A percentile compares a stretch with the other conserved stretches of the same genome.
Evolutionary conservation across 2,113 vertebrate species (phyloP).

Genomic region (Aix galericulata): DNA sequence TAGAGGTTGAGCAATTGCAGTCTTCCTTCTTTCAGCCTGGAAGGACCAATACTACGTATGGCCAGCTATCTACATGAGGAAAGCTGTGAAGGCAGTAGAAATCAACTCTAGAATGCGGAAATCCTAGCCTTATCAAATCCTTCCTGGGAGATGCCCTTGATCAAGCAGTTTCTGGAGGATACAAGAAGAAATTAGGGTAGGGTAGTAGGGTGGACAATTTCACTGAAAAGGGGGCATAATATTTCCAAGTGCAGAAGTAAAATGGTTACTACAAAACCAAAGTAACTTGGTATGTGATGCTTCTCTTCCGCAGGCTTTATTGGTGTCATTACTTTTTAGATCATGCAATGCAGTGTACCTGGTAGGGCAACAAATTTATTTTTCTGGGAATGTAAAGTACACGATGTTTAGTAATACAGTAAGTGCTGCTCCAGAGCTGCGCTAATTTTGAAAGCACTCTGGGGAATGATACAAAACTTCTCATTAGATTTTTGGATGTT

Average conservation of each 20-base stretch:
- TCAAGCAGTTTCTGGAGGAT: not conserved
- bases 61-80: not conserved
- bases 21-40: not conserved
- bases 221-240: not conserved
- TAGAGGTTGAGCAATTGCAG: not conserved
- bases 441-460: not conserved
- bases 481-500: slow-evolving; percentile 3
- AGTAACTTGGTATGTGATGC: not conserved
- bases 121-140: not conserved
- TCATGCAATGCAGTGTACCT: not conserved
- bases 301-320: not conserved
- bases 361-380: fast-evolving
- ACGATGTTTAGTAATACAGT: not conserved
- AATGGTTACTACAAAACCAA: not conserved
- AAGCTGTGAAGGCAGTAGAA: not conserved
- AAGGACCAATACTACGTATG: not conserved
- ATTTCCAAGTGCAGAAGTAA: not conserved
- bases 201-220: not conserved
- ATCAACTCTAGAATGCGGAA: not conserved
- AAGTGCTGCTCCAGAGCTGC: not conserved
- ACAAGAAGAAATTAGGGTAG: not conserved
- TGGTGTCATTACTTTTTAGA: not conserved
- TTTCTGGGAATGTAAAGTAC: not conserved
- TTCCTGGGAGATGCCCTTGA: not conserved
- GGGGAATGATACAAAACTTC: not conserved